Conservation (phyloP, 2,113 vertebrate species). For the Scomber scombrus region DNA sequence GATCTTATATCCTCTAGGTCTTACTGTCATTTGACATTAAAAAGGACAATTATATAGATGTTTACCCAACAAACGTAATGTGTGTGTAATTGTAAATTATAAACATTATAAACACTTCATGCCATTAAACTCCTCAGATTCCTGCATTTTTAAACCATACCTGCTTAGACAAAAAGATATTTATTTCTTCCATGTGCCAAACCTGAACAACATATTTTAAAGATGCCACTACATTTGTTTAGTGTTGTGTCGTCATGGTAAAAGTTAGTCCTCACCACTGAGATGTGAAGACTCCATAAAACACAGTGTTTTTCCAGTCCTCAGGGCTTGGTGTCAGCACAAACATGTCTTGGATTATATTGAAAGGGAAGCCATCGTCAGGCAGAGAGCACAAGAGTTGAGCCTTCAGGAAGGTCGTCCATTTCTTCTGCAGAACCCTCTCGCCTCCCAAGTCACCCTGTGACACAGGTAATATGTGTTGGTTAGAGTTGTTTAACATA, state of each 20-base stretch:
- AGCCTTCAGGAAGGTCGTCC: constrained; percentile 97
- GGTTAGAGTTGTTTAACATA: not conserved
- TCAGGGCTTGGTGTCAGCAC: constrained; percentile 89
- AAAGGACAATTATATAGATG: too few species aligned
- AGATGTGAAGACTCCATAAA: constrained; percentile 96
- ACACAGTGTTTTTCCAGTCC: constrained; percentile 88
- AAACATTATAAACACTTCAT: too few species aligned
- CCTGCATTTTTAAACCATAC: too few species aligned
- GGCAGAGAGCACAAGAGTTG: constrained; percentile 93
- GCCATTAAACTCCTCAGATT: too few species aligned
- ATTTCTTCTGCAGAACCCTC: constrained; percentile 95
- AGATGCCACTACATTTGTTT: not conserved
- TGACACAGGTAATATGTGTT: constrained; percentile 9
- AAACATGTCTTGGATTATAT: constrained; percentile 95
- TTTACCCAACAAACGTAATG: too few species aligned
- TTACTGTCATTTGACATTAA: too few species aligned
- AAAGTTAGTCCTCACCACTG: constrained; percentile 89
- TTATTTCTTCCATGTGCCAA: not conserved
- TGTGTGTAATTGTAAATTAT: too few species aligned
- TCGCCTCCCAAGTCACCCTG: constrained; percentile 95
- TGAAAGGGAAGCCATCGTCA: constrained; percentile 95
- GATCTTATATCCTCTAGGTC: too few species aligned
- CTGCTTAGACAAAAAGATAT: not conserved
- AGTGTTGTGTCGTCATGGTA: not conserved
- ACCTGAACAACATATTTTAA: not conserved